A percentile compares a stretch with the other conserved stretches of the same genome.
These are phyloP conservation scores for Pteruthius melanotis DNA, from an alignment of 2,113 vertebrate species.

Conservation along the genomic window DNA sequence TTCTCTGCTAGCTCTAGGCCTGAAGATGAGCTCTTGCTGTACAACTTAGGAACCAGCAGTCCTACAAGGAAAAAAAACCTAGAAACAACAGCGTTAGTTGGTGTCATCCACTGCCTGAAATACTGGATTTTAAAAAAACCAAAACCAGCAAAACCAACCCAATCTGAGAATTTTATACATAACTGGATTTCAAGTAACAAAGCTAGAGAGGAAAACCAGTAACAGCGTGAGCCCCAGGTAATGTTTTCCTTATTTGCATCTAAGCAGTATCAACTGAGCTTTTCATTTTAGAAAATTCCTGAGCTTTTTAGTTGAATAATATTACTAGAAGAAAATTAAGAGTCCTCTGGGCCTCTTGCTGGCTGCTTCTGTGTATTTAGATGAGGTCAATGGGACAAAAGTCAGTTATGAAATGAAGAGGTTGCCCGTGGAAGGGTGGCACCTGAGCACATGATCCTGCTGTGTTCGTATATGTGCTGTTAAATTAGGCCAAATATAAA, in stretches of 20 bases:
- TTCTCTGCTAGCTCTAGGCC: neutral
- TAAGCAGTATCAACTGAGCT: neutral
- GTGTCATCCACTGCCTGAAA: neutral
- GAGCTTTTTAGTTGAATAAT: neutral
- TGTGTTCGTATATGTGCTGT: neutral
- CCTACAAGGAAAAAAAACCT: too few species aligned
- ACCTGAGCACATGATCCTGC: neutral
- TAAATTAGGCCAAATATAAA: neutral
- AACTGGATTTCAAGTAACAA: neutral
- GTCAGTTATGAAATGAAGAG: neutral
- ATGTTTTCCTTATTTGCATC: neutral
- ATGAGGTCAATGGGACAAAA: neutral
- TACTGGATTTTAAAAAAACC: neutral
- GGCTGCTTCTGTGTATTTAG: neutral
- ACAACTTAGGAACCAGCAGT: neutral
- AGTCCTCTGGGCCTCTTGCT: neutral
- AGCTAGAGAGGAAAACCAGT: neutral
- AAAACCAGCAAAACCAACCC: neutral
- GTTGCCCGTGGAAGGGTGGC: neutral
- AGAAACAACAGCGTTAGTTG: neutral
- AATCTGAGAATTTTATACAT: neutral
- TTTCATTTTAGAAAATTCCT: neutral
- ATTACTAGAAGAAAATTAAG: neutral
- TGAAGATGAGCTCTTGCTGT: neutral
- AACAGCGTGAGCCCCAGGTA: neutral